phyloP scores from a whole-genome alignment of 2,888 invertebrate genomes.

The Apodemia hepburni region DNA sequence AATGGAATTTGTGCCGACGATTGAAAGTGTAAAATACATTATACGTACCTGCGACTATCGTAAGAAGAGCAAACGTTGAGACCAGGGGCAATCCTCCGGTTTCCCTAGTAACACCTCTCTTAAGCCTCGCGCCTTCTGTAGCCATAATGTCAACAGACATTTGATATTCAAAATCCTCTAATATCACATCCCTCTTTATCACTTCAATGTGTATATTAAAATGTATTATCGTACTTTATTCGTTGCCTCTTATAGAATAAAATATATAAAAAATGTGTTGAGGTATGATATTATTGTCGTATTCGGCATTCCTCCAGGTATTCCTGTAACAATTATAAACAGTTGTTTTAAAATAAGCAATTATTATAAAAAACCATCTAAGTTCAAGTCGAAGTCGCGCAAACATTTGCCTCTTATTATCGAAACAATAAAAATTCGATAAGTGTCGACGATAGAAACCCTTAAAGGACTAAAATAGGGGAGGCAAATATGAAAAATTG shows the following conservation, averaged over 20 bases:
- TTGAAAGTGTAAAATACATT: too few species aligned
- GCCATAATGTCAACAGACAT: constrained; percentile 55
- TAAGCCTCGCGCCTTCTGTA: constrained; percentile 48
- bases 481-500: too few species aligned
- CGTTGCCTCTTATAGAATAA: constrained; percentile 11
- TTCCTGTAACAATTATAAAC: neutral
- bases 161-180: constrained; percentile 37
- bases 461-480: too few species aligned
- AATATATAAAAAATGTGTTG: neutral
- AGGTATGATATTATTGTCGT: constrained; percentile 19
- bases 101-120: constrained; percentile 61
- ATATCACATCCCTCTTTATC: constrained; percentile 44
- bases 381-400: too few species aligned
- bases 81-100: constrained; percentile 66
- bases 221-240: neutral
- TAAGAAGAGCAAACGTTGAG: constrained; percentile 69
- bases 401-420: too few species aligned
- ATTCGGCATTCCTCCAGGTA: neutral
- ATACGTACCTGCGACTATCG: constrained; percentile 68
- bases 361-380: too few species aligned
- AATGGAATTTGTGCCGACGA: too few species aligned
- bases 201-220: constrained; percentile 36
- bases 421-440: too few species aligned
- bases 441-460: too few species aligned
- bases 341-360: too few species aligned